Conservation (phyloP, 2,113 vertebrate species). For the Cryptomyrus ogoouensis region DNA sequence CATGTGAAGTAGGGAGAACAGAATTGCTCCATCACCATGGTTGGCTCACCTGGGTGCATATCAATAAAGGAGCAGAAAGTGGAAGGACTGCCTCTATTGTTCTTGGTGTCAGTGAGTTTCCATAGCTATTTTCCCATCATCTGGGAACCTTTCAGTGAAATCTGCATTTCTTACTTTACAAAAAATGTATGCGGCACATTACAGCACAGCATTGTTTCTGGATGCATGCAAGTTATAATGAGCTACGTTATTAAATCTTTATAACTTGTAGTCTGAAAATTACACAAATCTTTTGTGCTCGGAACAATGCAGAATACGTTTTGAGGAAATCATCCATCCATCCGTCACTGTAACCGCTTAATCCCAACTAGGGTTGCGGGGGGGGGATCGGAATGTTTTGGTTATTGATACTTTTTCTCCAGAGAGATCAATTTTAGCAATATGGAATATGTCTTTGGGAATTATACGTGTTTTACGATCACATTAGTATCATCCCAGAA, state of each 20-base stretch:
- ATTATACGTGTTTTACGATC: not conserved
- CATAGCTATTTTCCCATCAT: not conserved
- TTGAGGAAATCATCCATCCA: not conserved
- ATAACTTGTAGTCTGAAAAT: not conserved
- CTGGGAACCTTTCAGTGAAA: not conserved
- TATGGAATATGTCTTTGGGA: not conserved
- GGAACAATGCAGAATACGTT: not conserved
- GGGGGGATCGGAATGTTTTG: not conserved
- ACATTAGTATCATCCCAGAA: not conserved
- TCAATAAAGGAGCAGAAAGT: not conserved
- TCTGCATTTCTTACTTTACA: not conserved
- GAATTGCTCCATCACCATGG: not conserved
- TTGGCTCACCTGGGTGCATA: not conserved
- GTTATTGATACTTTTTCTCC: not conserved
- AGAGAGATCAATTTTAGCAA: not conserved
- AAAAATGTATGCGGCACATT: not conserved
- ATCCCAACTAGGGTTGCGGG: too few species aligned
- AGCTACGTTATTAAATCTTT: not conserved
- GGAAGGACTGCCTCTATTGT: not conserved
- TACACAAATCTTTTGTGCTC: not conserved
- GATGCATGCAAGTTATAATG: not conserved
- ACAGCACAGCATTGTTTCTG: not conserved
- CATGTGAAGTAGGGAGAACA: not conserved
- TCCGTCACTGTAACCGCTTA: too few species aligned
- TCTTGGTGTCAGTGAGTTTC: not conserved